Base-by-base conservation (phyloP, 2,888 invertebrate genomes). In the Agrotis exclamationis region DNA sequence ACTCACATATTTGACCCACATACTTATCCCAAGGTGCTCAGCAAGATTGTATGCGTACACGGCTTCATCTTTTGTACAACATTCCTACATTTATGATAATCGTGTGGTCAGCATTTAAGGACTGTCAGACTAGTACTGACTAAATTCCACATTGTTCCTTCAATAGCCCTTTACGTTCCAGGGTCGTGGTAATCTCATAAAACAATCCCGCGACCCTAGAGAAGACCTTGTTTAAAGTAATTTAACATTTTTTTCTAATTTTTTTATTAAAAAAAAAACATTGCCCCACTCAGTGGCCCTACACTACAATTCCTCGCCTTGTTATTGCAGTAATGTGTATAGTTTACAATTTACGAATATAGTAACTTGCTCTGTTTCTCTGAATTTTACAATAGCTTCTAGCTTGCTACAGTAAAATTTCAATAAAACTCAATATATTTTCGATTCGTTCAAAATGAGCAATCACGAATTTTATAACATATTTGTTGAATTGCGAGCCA, bases 401-500 rank as follows among this genome's bases (percentile, higher is more conserved):
- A 72, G 57, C 11, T 39, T n/a, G n/a, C n/a, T n/a, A n/a, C 50
- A 56, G 78, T 70, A 74, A 77, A 77, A 51, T 51, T 20, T 24
- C 5, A 57, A 57, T 74, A 74, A 77, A 77, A 78, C n/a, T 48
- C 47, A 4, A 58, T 64, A 20, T 47, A 74, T 56, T 77, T 67
- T 64, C 68, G 28, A 57, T 68, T 68, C 74, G 74, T 54, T 63
- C 33, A 28, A 68, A 64, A 64, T 53, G 24, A 76, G 20, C 74
- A 69, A 80, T 74, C 80, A 74, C 53, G 50, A 48, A 62, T 58
- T 74, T 74, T 77, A 74, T 62, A n/a, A 48, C 13, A 39, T 28
- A 70, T 70, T 70, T 77, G 39, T 47, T 22, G 72, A 63, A 71
- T 71, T 60, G 79, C 79, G 73, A 79, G 54, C 60, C 56, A 51